phyloP scores from a whole-genome alignment of 2,113 vertebrate genomes.

The Ailurus styani region DNA sequence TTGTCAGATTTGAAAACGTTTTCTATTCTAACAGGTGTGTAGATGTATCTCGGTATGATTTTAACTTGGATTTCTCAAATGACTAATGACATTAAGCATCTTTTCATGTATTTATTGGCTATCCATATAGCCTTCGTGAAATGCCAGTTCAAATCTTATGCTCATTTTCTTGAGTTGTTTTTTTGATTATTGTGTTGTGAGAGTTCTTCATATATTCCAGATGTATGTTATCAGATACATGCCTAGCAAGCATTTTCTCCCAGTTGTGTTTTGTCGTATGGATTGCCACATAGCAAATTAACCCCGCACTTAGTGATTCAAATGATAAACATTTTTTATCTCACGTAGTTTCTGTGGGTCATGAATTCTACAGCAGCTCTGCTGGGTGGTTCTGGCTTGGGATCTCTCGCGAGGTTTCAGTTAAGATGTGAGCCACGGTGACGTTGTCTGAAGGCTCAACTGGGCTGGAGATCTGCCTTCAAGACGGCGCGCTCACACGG shows the following conservation, averaged over 20 bases:
- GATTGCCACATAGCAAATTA: neutral
- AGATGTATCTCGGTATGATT: slow-evolving; percentile 16
- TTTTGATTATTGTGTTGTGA: neutral
- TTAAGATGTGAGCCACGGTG: neutral
- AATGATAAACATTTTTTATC: neutral
- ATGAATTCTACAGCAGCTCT: neutral
- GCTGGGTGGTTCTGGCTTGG: neutral
- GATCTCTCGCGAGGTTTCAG: neutral
- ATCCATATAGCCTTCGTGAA: neutral
- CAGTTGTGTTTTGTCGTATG: neutral
- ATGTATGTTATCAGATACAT: neutral
- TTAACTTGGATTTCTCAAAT: slow-evolving; percentile 40
- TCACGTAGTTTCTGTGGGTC: neutral
- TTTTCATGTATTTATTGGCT: neutral
- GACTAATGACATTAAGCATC: neutral
- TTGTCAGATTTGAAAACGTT: neutral
- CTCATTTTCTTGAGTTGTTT: neutral
- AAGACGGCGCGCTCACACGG: rapidly evolving
- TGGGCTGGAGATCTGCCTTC: neutral
- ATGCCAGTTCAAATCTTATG: neutral
- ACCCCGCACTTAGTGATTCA: neutral
- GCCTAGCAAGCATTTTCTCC: neutral
- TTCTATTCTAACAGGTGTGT: neutral
- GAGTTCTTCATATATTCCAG: neutral
- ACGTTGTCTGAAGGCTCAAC: too few relatives aligned